Evolutionary conservation across 2,113 vertebrate genomes (phyloP), one percentile per base, ranked within the genome.

Genomic region (Gallinago jamesoni): DNA sequence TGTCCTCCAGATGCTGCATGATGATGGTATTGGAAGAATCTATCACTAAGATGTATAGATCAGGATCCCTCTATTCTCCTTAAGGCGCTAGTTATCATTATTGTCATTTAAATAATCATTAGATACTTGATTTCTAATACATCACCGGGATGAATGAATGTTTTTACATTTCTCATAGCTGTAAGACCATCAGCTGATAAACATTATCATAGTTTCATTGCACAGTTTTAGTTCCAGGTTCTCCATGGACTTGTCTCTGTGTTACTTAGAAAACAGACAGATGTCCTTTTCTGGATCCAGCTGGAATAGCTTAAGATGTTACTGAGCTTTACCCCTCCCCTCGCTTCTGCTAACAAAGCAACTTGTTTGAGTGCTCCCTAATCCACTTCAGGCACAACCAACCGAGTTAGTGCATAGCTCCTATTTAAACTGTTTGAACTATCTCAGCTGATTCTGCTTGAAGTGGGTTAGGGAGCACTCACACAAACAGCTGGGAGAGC

Each of bases 401-500:
- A 84, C 33, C 47, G 43, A 76, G 57, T 83, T 53, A 77, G 31
- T 7, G 2, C 68, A 45, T 8, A 59, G 64, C 28, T 75, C 35
- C 62, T 72, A 17, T 67, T 90, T 77, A 87, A 63, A 84, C 75
- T 78, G 88, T 74, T 94, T 89, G 73, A 95, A 94, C 67, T 47
- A 35, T 47, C 73, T 96, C 91, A 89, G 84, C 66, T 87, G 87
- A 94, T 91, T 87, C 69, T 87, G 56, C 89, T 94, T 87, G 56
- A 95, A 95, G 89, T 92, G 73, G 93, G 80, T 89, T 89, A 93
- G 84, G 93, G 69, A 95, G 81, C 73, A 78, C 76, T 90, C 86
- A 55, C 47, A 70, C 62, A 75, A 94, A 91, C 84, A 93, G 87
- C 93, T 96, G 77, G 64, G 62, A 87, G 60, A 92, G 56, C 68